Percentiles rank a stretch among this genome's conserved stretches.
Conservation (phyloP, 2,888 invertebrate species). For the Pandemis corylana region DNA sequence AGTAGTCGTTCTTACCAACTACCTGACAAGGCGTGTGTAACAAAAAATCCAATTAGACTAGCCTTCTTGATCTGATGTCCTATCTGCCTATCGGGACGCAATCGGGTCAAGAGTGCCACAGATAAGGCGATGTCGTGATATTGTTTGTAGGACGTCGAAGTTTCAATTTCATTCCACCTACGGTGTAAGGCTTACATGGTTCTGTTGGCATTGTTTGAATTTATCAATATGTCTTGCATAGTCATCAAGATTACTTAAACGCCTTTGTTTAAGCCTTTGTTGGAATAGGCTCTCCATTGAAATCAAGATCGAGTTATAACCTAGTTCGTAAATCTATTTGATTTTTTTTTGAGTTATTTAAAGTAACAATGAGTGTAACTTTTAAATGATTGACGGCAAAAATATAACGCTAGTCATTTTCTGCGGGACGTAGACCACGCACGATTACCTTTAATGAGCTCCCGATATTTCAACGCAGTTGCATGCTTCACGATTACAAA, state of each 20-base stretch:
- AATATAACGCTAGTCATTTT: too few relatives aligned
- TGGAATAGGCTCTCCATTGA: not conserved
- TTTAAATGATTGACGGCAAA: too few relatives aligned
- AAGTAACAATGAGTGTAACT: too few relatives aligned
- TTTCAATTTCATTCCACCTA: slow-evolving; percentile 60
- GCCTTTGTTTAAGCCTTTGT: not conserved
- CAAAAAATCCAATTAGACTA: slow-evolving; percentile 4
- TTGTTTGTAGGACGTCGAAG: slow-evolving; percentile 67
- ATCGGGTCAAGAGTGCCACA: slow-evolving; percentile 64
- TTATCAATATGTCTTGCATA: slow-evolving; percentile 10
- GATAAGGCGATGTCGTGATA: slow-evolving; percentile 66
- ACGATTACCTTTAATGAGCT: too few relatives aligned
- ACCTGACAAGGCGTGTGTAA: not conserved
- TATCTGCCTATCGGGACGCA: slow-evolving; percentile 51
- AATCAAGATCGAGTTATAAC: not conserved
- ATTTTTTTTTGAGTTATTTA: too few relatives aligned
- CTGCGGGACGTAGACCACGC: too few relatives aligned
- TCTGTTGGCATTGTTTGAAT: slow-evolving; percentile 27
- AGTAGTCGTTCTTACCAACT: too few relatives aligned
- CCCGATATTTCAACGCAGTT: too few relatives aligned
- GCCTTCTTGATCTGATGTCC: slow-evolving; percentile 22
- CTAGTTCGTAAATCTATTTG: too few relatives aligned
- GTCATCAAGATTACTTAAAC: not conserved
- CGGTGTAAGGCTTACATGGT: slow-evolving; percentile 44
- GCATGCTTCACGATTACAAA: too few relatives aligned